Conservation (phyloP, 2,797 vertebrate genomes). For the Phrynocephalus forsythii region DNA sequence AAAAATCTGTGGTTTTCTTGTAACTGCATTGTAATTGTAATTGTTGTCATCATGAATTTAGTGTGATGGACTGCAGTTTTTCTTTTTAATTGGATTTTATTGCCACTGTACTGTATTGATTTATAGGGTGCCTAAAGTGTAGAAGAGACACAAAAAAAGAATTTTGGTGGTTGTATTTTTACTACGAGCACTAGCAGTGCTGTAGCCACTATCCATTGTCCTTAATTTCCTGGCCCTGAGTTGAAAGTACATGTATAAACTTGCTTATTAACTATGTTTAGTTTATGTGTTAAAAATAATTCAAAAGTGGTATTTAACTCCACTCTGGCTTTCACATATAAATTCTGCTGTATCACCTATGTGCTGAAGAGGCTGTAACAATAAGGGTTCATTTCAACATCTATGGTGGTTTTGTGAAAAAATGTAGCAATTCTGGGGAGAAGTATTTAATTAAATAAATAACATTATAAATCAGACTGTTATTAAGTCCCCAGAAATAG, state of each 20-base stretch:
- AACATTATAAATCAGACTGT: too few species aligned
- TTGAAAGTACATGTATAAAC: neutral
- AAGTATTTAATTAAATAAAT: too few species aligned
- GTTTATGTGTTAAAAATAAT: too few species aligned
- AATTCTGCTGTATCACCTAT: too few species aligned
- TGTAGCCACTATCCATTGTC: neutral
- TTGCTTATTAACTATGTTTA: too few species aligned
- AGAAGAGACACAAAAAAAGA: neutral
- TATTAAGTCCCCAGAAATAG: too few species aligned
- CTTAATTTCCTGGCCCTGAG: neutral
- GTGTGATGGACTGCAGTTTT: constrained; percentile 7
- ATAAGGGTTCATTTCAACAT: too few species aligned
- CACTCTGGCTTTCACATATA: too few species aligned
- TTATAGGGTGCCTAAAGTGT: neutral
- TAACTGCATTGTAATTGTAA: neutral
- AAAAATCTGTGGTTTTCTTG: neutral
- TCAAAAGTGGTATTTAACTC: too few species aligned
- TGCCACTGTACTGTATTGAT: constrained; percentile 4
- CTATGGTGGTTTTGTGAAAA: too few species aligned
- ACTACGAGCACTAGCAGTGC: neutral
- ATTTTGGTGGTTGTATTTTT: constrained; percentile 13
- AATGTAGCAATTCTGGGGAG: too few species aligned
- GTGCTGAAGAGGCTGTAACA: too few species aligned
- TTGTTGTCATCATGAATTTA: neutral
- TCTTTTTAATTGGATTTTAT: neutral